phyloP scores from a whole-genome alignment of 2,797 vertebrate species.

The Selene dorsalis region DNA sequence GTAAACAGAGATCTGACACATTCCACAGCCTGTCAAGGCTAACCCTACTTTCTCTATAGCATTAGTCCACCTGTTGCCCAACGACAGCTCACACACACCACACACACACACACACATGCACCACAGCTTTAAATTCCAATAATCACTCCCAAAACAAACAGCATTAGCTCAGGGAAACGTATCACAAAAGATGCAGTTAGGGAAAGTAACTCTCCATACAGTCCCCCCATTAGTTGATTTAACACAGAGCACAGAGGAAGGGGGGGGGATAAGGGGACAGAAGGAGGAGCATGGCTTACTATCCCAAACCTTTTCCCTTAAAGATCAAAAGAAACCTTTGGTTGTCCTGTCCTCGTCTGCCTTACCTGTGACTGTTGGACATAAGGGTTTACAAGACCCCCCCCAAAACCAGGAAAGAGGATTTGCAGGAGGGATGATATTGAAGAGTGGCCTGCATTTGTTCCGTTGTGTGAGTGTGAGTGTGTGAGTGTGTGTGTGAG shows the following conservation, averaged over 20 bases:
- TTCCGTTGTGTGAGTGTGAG: conserved; percentile 43
- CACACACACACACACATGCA: conserved; percentile 19
- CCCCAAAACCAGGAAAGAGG: neutral
- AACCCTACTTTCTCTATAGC: conserved; percentile 66
- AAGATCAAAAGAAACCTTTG: conserved; percentile 48
- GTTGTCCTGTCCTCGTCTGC: conserved; percentile 39
- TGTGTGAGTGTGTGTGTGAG: conserved; percentile 18
- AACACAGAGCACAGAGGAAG: neutral
- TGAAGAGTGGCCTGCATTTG: conserved; percentile 57
- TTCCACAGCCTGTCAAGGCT: conserved; percentile 68
- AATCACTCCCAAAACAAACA: conserved; percentile 36
- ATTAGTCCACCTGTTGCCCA: conserved; percentile 74
- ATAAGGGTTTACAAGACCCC: conserved; percentile 29
- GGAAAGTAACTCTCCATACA: conserved; percentile 29
- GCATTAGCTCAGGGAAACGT: conserved; percentile 1
- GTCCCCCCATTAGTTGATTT: conserved; percentile 36
- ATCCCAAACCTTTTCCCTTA: conserved; percentile 2
- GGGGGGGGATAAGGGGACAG: neutral
- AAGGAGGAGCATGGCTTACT: neutral
- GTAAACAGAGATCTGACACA: conserved; percentile 78
- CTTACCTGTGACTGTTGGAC: conserved; percentile 56
- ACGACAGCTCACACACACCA: conserved; percentile 34
- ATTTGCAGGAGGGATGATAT: conserved; percentile 1
- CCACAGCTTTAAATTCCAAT: neutral
- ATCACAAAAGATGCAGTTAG: conserved; percentile 49